Conservation (phyloP, 2,888 invertebrate species). For the Catonia carolina region DNA sequence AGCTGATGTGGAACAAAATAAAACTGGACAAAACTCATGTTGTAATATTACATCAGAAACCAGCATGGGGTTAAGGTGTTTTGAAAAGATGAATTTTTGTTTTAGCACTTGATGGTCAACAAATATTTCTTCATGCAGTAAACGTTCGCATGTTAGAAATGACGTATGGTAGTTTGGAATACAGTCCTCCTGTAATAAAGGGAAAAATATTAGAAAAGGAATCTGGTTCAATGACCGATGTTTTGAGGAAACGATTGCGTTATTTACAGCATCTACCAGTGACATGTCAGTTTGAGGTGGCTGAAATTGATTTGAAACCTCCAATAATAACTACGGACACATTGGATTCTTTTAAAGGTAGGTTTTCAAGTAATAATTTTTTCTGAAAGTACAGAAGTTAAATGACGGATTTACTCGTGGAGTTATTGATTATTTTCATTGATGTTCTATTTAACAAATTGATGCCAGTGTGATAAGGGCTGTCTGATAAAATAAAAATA, state of each 20-base stretch:
- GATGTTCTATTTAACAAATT: too few species aligned
- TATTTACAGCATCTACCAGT: conserved; percentile 83
- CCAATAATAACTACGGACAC: conserved; percentile 65
- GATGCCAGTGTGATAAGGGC: too few species aligned
- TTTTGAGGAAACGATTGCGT: conserved; percentile 64
- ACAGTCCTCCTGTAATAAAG: conserved; percentile 63
- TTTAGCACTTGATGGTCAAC: conserved; percentile 82
- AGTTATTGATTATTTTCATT: too few species aligned
- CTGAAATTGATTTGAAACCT: conserved; percentile 73
- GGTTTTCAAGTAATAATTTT: conserved; percentile 22
- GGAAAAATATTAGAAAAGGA: conserved; percentile 85
- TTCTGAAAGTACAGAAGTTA: too few species aligned
- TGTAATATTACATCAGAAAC: too few species aligned
- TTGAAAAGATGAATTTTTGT: too few species aligned
- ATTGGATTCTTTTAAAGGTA: conserved; percentile 62
- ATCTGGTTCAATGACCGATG: conserved; percentile 75
- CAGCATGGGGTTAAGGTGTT: too few species aligned
- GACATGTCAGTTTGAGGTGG: conserved; percentile 83
- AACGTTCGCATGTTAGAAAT: conserved; percentile 84
- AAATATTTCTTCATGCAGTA: conserved; percentile 82
- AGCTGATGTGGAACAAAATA: too few species aligned
- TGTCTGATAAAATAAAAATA: too few species aligned
- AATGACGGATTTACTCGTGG: too few species aligned
- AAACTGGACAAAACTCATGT: too few species aligned
- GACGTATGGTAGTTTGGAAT: conserved; percentile 74